Evolutionary conservation across 2,888 invertebrate species (phyloP), one percentile per base, ranked within the genome.

Genomic region (Calameuta idolon): DNA sequence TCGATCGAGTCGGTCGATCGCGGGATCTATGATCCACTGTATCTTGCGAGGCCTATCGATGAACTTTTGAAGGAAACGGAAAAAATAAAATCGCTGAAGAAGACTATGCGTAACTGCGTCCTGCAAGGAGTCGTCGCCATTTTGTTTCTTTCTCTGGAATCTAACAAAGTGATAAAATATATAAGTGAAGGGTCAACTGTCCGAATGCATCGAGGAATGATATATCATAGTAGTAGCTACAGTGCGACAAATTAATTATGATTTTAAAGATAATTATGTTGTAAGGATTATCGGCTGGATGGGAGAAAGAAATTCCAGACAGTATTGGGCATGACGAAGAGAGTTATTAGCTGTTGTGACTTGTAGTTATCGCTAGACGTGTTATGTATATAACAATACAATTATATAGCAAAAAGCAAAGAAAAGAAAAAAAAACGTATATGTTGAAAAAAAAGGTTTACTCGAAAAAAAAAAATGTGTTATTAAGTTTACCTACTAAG

Each of bases 311-410:
- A 73, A 73, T 55, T 76, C 55, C 75, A 81, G 83, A 80, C 79
- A 74, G 79, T 78, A 83, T 78, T 76, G 79, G 69, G 35, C 34
- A 35, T 69, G 74, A 40, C 71, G 79, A 80, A 76, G 76, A 76
- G 79, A 84, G 83, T 83, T 71, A 34, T 33, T 71, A 71, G 71
- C 34, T 71, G 34, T 34, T 71, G 78, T 37, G 80, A 79, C 77
- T 55, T 83, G 86, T 90, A 90, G 90, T 90, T 87, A 89, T 81
- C 85, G 88, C 88, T 90, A 89, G 89, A 89, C 81, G 84, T 86
- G 88, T 89, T 90, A 88, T 90, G 89, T 90, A 90, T 88, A 90
- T 89, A 89, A 83, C 81, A 79, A 81, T 85, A 83, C 77, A 85
- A 83, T 71, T 84, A 84, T 78, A 80, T 82, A 82, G 81, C 84